phyloP scores from a whole-genome alignment of 2,888 invertebrate genomes.

The Nemoura dubitans region DNA sequence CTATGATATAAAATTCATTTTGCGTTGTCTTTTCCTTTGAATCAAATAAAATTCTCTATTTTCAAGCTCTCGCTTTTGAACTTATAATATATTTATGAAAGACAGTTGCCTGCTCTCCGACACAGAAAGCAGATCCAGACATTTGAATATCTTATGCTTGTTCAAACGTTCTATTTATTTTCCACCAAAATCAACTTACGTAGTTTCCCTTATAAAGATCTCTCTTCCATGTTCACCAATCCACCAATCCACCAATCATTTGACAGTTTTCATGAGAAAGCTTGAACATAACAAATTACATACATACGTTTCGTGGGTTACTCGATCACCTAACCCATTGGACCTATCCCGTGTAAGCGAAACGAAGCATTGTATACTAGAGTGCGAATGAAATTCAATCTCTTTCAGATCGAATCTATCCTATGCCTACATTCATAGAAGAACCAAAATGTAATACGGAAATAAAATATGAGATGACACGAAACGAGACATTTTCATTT shows the following conservation, averaged over 20 bases:
- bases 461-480: no score
- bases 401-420: background rate
- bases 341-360: no score
- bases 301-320: background rate
- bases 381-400: background rate
- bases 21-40: background rate
- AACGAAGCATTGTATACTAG: no score
- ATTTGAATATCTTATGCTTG: no score
- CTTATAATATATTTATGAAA: background rate
- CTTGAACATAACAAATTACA: background rate
- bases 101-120: background rate
- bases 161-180: background rate
- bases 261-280: background rate
- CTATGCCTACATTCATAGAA: no score
- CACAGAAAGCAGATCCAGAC: background rate
- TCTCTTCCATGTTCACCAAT: background rate
- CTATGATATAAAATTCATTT: background rate
- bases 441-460: no score
- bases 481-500: background rate
- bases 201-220: no score
- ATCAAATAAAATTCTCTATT: background rate
- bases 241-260: background rate
- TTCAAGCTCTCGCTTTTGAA: background rate
- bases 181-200: no score
- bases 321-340: background rate